These are phyloP conservation scores for Myanophis thanlyinensis DNA, from an alignment of 2,113 vertebrate genomes.

Conservation along the genomic window DNA sequence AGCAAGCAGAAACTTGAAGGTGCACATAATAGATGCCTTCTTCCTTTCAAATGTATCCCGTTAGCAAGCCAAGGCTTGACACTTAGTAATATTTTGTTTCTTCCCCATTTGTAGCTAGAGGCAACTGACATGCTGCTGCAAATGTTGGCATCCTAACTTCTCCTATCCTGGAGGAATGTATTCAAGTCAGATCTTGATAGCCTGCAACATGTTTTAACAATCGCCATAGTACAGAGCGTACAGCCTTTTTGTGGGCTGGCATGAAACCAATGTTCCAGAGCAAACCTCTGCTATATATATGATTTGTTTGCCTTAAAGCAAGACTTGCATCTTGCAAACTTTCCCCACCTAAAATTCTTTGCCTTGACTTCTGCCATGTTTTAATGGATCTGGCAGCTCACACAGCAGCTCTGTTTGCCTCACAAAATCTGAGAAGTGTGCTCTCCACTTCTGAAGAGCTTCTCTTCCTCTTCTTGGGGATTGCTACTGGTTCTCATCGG, in stretches of 20 bases:
- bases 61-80: conserved; percentile 40
- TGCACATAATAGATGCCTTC: conserved; percentile 36
- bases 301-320: conserved; percentile 1
- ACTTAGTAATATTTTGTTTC: conserved; percentile 51
- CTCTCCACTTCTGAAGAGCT: background rate
- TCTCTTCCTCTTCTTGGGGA: background rate
- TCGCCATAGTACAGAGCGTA: conserved; percentile 1
- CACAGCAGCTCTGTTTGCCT: background rate
- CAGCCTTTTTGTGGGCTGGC: conserved; percentile 16
- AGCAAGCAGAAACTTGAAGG: conserved; percentile 58
- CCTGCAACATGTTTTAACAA: conserved; percentile 54
- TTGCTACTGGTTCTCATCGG: background rate
- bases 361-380: background rate
- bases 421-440: background rate
- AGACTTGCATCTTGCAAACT: conserved; percentile 21
- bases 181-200: conserved; percentile 63
- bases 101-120: conserved; percentile 39
- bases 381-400: background rate
- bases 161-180: conserved; percentile 53
- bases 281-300: background rate
- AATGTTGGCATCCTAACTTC: conserved; percentile 16
- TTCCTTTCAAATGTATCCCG: conserved; percentile 35
- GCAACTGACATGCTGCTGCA: conserved; percentile 30
- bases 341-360: conserved; percentile 15
- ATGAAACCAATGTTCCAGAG: background rate